Percentiles rank a stretch among this genome's conserved stretches.
Conservation (phyloP, 1,140 invertebrate species). For the Lycorma delicatula region DNA sequence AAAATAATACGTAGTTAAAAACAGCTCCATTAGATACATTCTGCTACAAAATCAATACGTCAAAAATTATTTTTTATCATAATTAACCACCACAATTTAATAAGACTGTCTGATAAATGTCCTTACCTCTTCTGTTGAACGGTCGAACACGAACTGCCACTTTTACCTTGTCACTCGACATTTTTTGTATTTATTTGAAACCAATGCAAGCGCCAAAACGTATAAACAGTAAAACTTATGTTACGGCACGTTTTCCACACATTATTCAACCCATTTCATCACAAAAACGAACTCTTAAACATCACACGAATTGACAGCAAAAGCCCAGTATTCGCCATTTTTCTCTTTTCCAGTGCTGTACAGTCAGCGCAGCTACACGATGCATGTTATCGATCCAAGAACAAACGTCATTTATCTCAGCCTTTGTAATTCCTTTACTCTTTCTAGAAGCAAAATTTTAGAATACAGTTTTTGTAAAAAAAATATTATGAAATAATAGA, state of each 20-base stretch:
- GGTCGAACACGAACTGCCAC: constrained; percentile 92
- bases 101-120: constrained; percentile 1
- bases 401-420: too few species aligned
- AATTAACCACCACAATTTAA: not conserved
- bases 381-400: too few species aligned
- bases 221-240: constrained; percentile 5
- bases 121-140: constrained; percentile 87
- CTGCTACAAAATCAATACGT: too few species aligned
- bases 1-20: too few species aligned
- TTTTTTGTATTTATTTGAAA: constrained; percentile 33
- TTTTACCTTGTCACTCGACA: constrained; percentile 90
- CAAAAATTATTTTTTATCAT: too few species aligned
- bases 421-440: too few species aligned
- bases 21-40: too few species aligned
- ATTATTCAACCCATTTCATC: constrained; percentile 25
- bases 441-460: too few species aligned
- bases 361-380: too few species aligned
- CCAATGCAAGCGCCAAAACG: constrained; percentile 9
- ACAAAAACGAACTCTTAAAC: constrained; percentile 5
- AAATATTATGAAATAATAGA: too few species aligned
- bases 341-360: too few species aligned
- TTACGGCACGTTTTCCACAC: constrained; percentile 11
- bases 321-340: not conserved
- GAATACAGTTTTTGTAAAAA: too few species aligned
- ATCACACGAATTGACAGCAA: constrained; percentile 12